Evolutionary conservation across 2,888 invertebrate species (phyloP).

Genomic region (Andrena flavipes): DNA sequence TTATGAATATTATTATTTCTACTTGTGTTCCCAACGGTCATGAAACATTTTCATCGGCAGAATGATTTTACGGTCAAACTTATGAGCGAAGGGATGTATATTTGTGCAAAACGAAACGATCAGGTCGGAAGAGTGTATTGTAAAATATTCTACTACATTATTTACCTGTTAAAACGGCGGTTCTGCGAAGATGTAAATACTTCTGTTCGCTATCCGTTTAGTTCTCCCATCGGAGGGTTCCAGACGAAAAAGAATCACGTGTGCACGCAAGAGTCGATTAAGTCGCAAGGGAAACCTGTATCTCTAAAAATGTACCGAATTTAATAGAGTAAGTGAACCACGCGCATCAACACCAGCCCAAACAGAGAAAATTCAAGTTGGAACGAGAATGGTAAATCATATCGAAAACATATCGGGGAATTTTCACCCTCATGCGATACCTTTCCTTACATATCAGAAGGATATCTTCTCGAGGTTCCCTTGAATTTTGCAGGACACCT

Average conservation of each 20-base stretch:
- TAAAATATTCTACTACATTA: constrained; percentile 35
- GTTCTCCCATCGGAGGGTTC: neutral
- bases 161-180: constrained; percentile 20
- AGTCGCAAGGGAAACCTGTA: neutral
- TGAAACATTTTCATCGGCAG: constrained; percentile 12
- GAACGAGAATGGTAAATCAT: constrained; percentile 8
- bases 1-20: neutral
- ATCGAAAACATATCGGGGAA: constrained; percentile 38
- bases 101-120: constrained; percentile 37
- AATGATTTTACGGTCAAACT: constrained; percentile 7
- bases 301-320: constrained; percentile 48
- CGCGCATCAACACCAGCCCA: neutral
- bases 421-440: constrained; percentile 18
- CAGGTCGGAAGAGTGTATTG: constrained; percentile 17
- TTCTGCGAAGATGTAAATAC: constrained; percentile 46
- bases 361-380: neutral
- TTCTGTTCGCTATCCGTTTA: constrained; percentile 17
- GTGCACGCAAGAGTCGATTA: neutral
- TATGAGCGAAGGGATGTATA: constrained; percentile 32
- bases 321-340: constrained; percentile 48
- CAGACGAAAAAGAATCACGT: neutral
- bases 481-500: neutral
- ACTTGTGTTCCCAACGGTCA: neutral
- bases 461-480: neutral
- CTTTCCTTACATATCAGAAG: constrained; percentile 49